Conservation (phyloP, 92 coral and sea anemone species). For the Micromussa lordhowensis region DNA sequence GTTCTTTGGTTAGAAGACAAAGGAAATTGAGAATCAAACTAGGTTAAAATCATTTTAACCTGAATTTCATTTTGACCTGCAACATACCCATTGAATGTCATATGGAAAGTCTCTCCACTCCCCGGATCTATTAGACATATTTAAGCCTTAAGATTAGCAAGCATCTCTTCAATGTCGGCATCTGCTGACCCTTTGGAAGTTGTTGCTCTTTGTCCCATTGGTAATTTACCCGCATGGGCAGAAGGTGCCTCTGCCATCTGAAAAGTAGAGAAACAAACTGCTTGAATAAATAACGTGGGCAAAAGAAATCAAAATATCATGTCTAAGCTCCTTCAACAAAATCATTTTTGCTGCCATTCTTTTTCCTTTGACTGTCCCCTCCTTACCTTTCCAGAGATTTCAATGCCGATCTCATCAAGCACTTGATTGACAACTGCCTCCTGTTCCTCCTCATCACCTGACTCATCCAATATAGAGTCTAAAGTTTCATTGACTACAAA, state of each 20-base stretch:
- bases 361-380: not conserved
- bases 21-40: too few species aligned
- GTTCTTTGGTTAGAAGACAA: too few species aligned
- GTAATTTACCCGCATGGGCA: constrained; percentile 77
- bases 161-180: constrained; percentile 87
- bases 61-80: too few species aligned
- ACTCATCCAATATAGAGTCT: constrained; percentile 92
- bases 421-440: constrained; percentile 97
- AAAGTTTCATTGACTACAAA: constrained; percentile 87
- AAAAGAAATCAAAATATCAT: too few species aligned
- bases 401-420: constrained; percentile 98
- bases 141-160: constrained; percentile 79
- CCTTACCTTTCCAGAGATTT: constrained; percentile 91
- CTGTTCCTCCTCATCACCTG: constrained; percentile 99
- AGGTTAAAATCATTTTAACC: too few species aligned
- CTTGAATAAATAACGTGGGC: not conserved
- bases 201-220: constrained; percentile 55
- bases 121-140: not conserved
- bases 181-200: constrained; percentile 67
- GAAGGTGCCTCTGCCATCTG: constrained; percentile 91
- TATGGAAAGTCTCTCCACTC: not conserved
- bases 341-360: not conserved
- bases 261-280: not conserved
- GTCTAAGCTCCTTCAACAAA: too few species aligned
- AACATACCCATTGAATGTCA: too few species aligned